Conservation (phyloP, 2,113 vertebrate genomes). For the Ornithorhynchus anatinus region DNA sequence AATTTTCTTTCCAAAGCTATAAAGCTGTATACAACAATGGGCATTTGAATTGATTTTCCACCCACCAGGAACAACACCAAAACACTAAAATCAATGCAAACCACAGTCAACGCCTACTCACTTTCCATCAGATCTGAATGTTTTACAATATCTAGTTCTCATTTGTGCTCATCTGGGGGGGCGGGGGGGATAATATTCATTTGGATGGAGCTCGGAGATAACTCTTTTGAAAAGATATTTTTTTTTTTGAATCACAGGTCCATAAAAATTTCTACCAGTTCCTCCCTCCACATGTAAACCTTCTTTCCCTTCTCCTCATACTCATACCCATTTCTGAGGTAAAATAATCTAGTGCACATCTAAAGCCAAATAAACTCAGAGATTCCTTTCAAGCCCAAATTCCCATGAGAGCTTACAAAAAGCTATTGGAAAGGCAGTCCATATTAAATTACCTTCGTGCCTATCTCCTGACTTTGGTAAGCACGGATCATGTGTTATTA, state of each 20-base stretch:
- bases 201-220: not conserved
- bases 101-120: conserved; percentile 20
- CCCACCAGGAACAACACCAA: conserved; percentile 39
- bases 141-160: conserved; percentile 14
- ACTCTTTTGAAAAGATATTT: not conserved
- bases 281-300: not conserved
- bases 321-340: conserved; percentile 1
- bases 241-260: not conserved
- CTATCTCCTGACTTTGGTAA: not conserved
- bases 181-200: not conserved
- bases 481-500: not conserved
- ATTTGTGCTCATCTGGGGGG: not conserved
- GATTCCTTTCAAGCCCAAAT: not conserved
- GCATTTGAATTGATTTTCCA: conserved; percentile 60
- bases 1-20: conserved; percentile 24
- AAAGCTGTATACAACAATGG: conserved; percentile 32
- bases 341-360: not conserved
- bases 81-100: conserved; percentile 41
- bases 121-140: conserved; percentile 27
- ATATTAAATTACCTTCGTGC: not conserved
- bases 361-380: not conserved
- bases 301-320: not conserved
- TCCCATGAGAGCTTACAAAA: not conserved
- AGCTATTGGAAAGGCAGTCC: not conserved
- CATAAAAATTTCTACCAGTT: not conserved